Evolutionary conservation across 2,888 invertebrate genomes (phyloP).

Genomic region (Megamerina dolium): DNA sequence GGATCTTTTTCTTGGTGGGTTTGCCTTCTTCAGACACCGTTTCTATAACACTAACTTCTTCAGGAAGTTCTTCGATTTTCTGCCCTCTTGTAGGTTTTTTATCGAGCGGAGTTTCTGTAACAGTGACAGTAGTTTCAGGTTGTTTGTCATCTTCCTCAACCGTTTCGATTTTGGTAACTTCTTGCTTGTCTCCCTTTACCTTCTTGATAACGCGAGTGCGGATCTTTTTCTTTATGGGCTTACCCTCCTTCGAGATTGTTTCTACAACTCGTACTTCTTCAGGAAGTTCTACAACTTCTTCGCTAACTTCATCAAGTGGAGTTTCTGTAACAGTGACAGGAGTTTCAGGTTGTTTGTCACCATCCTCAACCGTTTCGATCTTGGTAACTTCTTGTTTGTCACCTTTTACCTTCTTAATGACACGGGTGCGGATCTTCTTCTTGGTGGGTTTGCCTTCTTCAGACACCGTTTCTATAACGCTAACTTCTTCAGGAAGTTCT

Average conservation of each 20-base stretch:
- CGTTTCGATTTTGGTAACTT: conserved; percentile 40
- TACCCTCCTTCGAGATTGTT: conserved; percentile 21
- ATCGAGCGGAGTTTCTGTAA: conserved; percentile 24
- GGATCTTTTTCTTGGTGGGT: conserved; percentile 33
- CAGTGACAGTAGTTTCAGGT: conserved; percentile 38
- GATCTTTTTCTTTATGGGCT: conserved; percentile 21
- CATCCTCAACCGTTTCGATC: conserved; percentile 25
- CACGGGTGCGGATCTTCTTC: conserved; percentile 23
- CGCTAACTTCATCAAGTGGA: too few relatives aligned
- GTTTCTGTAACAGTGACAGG: conserved; percentile 21
- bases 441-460: conserved; percentile 21
- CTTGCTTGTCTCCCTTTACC: conserved; percentile 22
- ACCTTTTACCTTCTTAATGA: conserved; percentile 24
- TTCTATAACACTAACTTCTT: conserved; percentile 18
- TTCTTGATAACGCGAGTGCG: conserved; percentile 24
- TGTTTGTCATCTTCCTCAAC: conserved; percentile 38
- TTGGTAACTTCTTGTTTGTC: conserved; percentile 26
- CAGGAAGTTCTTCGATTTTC: conserved; percentile 12
- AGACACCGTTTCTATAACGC: conserved; percentile 16
- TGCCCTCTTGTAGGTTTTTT: conserved; percentile 21
- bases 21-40: conserved; percentile 19
- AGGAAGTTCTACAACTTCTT: conserved; percentile 19
- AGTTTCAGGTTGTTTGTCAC: conserved; percentile 19
- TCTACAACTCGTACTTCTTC: conserved; percentile 21
- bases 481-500: conserved; percentile 15